Base-by-base conservation (phyloP, 30 jellyfish, hydroid and myxozoan species). In the Phacellophora camtschatica region DNA sequence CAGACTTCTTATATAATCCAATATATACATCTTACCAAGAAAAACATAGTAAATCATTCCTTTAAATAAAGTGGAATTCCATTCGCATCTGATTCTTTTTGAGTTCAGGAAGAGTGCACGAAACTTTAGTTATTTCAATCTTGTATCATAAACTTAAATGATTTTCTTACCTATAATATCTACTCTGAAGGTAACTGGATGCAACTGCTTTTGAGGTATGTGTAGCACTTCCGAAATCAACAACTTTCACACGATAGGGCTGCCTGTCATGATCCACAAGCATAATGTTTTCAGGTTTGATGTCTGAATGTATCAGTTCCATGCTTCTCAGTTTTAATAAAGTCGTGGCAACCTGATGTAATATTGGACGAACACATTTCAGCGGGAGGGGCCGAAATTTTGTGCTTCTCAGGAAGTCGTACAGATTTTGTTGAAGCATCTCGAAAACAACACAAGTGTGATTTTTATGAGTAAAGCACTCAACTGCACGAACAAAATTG, bases 391-490 rank as follows among this genome's bases (percentile, higher is more conserved):
- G 99, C 46, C 95, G 87, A 59, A 93, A 93, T 70, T 93, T 93
- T 27, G 99, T 76, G 84, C 96, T 93, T 32, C 99, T 86, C 10
- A 93, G 90, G 61, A 93, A 93, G 78, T 93, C 99, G 55, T 93
- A 93, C 16, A 93, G 90, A 70, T 93, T 93, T 63, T 93, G 99
- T 46, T 93, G 99, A 42, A 93, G 68, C 99, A 93, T 93, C 77
- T 93, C 99, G 71, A 93, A 93, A 2, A 93, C 99, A 80, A 93
- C 99, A 74, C 99, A 93, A 16, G 99, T 93, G 80, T 93, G 99
- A 41, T 93, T 93, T 35, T 84, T 74, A 58, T 93, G 99, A 32
- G 99, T 77, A 55, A 93, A 93, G 56, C 99, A 93, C 69, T 93
- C 99, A 9, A 93, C 74, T 0, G 99, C 99, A 31, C 99, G 96